Evolutionary conservation across 1,140 invertebrate species (phyloP).

Genomic region (Microplitis mediator): DNA sequence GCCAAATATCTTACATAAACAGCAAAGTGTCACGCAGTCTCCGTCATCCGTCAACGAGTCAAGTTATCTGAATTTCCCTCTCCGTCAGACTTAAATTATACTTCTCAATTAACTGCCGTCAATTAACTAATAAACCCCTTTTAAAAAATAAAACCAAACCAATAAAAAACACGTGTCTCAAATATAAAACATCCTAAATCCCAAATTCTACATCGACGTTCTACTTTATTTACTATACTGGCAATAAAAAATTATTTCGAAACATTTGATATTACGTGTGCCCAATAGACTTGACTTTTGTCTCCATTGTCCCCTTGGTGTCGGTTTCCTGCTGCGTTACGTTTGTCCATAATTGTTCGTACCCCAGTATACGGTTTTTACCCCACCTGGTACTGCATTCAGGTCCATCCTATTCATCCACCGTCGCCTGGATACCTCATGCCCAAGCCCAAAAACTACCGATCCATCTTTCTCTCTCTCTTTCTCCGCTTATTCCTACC

Average conservation of each 20-base stretch:
- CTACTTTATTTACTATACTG: background rate
- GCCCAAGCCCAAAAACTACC: background rate
- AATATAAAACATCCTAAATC: no score
- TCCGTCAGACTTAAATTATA: slow-evolving; percentile 17
- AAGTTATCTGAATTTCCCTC: slow-evolving; percentile 12
- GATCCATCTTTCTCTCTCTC: slow-evolving; percentile 4
- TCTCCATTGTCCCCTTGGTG: slow-evolving; percentile 2
- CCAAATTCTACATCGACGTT: no score
- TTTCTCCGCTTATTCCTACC: background rate
- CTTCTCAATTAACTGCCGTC: slow-evolving; percentile 17
- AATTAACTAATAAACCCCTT: background rate
- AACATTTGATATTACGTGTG: no score
- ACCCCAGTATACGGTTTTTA: slow-evolving; percentile 37
- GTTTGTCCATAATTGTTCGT: slow-evolving; percentile 49
- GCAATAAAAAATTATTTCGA: background rate
- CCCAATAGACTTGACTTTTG: background rate
- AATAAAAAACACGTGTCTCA: no score
- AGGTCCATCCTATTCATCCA: slow-evolving; percentile 42
- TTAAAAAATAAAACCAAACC: no score
- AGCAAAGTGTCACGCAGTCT: slow-evolving; percentile 49
- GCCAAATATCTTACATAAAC: slow-evolving; percentile 64
- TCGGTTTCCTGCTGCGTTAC: slow-evolving; percentile 35
- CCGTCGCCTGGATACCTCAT: background rate
- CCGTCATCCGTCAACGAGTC: slow-evolving; percentile 29
- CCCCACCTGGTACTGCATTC: slow-evolving; percentile 49